A percentile compares a stretch with the other conserved stretches of the same genome.
These are phyloP conservation scores for Fragariocoptes setiger DNA, from an alignment of 1,140 invertebrate genomes.

Conservation along the genomic window DNA sequence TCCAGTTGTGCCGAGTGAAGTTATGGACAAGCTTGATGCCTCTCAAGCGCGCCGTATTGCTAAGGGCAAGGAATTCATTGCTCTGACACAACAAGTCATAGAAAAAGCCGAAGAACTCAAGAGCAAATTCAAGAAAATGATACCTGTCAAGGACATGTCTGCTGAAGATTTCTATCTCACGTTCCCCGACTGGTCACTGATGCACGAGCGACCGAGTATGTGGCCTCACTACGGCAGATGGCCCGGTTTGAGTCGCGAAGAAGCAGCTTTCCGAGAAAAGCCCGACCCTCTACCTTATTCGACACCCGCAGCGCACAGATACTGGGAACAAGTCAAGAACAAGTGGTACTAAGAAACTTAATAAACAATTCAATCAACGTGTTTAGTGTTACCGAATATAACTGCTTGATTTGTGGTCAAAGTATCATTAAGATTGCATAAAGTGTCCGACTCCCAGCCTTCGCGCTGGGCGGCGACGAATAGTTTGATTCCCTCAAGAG, in stretches of 20 bases:
- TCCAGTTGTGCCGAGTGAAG: background rate
- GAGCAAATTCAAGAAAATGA: background rate
- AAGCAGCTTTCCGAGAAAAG: background rate
- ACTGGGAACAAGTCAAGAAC: background rate
- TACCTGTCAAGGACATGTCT: background rate
- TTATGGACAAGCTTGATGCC: background rate
- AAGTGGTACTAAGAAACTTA: background rate
- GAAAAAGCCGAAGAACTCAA: background rate
- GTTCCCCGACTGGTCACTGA: background rate
- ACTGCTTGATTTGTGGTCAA: constrained; percentile 95
- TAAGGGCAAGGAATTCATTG: background rate
- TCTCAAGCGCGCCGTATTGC: background rate
- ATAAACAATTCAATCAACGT: too few relatives aligned
- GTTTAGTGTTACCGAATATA: constrained; percentile 96
- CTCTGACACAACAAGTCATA: background rate
- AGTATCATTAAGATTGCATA: constrained; percentile 94
- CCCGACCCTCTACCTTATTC: background rate
- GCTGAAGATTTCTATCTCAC: background rate
- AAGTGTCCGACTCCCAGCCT: constrained; percentile 98
- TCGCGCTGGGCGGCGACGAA: constrained; percentile 96
- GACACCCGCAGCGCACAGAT: background rate
- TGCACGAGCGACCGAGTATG: background rate
- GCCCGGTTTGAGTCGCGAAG: background rate
- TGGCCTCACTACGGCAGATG: background rate
- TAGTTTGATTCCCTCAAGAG: constrained; percentile 95